phyloP scores from a whole-genome alignment of 2,113 vertebrate genomes.

The Psammodynastes pulverulentus region DNA sequence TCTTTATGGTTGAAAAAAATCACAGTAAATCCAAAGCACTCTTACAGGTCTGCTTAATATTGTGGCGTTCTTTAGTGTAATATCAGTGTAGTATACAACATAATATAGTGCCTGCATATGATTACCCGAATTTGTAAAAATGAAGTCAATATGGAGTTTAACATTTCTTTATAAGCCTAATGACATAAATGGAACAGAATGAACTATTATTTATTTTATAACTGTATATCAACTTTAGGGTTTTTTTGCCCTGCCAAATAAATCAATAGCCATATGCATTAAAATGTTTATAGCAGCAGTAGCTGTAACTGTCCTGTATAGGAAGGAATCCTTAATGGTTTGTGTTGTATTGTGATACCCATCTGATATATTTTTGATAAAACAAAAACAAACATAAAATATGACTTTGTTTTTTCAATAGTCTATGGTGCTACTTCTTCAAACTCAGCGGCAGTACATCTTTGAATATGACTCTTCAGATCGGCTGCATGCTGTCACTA shows the following conservation, averaged over 20 bases:
- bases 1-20: neutral
- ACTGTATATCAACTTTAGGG: neutral
- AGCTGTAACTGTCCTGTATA: neutral
- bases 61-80: neutral
- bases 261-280: neutral
- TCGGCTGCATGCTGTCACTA: constrained; percentile 90
- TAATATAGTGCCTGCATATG: neutral
- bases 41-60: neutral
- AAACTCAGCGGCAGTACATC: constrained; percentile 95
- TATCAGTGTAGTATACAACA: neutral
- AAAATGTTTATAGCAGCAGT: neutral
- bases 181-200: constrained; percentile 21
- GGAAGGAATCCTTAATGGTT: neutral
- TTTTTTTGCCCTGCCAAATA: neutral
- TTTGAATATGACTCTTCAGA: constrained; percentile 93
- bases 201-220: neutral
- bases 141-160: neutral
- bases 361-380: neutral
- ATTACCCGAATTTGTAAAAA: neutral
- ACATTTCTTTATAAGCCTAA: neutral
- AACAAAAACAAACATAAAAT: neutral
- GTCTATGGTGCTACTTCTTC: constrained; percentile 97
- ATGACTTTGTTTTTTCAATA: constrained; percentile 52
- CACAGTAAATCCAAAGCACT: neutral
- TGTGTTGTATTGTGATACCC: constrained; percentile 22